phyloP scores from a whole-genome alignment of 2,113 vertebrate genomes.

The Rutilus rutilus region DNA sequence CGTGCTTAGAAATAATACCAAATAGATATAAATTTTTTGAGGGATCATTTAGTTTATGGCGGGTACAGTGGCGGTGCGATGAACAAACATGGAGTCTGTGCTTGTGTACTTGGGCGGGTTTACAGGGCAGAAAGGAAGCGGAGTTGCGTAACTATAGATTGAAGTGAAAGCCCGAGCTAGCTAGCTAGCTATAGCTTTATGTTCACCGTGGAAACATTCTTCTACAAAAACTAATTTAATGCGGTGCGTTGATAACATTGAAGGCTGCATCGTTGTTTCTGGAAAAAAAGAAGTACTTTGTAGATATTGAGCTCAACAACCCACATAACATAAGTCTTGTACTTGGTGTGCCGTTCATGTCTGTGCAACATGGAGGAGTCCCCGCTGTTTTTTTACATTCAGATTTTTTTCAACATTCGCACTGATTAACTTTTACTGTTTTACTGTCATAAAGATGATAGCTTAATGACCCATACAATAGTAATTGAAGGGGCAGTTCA shows the following conservation, averaged over 20 bases:
- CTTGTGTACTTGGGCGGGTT: constrained; percentile 38
- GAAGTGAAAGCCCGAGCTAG: constrained; percentile 15
- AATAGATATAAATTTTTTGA: neutral
- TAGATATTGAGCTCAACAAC: neutral
- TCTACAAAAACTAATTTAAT: neutral
- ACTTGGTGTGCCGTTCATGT: neutral
- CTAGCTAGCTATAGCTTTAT: neutral
- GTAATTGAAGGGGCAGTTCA: neutral
- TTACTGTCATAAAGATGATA: neutral
- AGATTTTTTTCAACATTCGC: neutral
- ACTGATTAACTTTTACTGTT: neutral
- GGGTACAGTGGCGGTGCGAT: constrained; percentile 13
- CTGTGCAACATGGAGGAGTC: constrained; percentile 8
- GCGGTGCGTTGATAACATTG: too few relatives aligned
- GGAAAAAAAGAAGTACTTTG: neutral
- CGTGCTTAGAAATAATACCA: neutral
- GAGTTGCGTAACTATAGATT: constrained; percentile 42
- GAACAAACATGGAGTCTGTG: constrained; percentile 53
- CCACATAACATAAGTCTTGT: neutral
- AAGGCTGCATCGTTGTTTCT: neutral
- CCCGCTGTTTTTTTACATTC: neutral
- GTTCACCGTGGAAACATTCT: neutral
- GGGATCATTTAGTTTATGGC: neutral
- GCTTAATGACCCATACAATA: neutral
- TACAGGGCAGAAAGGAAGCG: constrained; percentile 25